Conservation (phyloP, 2,113 vertebrate species). For the Lichenostomus cassidix region DNA sequence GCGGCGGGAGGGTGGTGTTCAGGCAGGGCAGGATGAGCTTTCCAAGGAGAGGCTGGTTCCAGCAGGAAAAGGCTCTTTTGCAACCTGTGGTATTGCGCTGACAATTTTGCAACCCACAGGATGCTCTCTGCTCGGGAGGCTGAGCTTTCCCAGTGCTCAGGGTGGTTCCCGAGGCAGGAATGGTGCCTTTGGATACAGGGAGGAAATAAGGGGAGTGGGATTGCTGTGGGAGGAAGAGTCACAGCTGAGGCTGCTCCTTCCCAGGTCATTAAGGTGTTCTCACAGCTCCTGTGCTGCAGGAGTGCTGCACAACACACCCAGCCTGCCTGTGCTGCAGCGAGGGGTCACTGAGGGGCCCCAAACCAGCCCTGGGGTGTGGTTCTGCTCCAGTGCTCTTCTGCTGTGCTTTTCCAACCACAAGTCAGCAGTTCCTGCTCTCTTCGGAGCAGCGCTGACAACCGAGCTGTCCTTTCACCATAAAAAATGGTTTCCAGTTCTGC, state of each 20-base stretch:
- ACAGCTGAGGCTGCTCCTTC: background rate
- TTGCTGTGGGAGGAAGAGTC: no score
- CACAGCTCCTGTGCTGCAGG: background rate
- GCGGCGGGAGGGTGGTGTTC: background rate
- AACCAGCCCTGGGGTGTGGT: background rate
- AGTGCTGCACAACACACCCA: background rate
- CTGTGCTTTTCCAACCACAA: background rate
- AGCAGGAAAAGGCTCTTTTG: background rate
- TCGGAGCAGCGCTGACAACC: fast-evolving
- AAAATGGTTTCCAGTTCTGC: background rate
- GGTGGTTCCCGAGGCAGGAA: background rate
- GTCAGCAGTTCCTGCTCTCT: background rate
- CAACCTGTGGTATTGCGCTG: fast-evolving
- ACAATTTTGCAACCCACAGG: background rate
- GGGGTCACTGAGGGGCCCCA: background rate
- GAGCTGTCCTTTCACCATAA: background rate
- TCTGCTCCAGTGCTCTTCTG: background rate
- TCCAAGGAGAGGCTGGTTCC: background rate
- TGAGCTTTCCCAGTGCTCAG: fast-evolving
- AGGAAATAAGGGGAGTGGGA: background rate
- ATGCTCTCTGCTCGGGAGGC: background rate
- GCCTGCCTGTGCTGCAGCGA: background rate
- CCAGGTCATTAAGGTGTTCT: fast-evolving
- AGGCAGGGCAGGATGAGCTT: background rate
- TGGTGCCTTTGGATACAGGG: fast-evolving